Conservation (phyloP, 2,797 vertebrate species). For the Sebastiscus albofasciatus region DNA sequence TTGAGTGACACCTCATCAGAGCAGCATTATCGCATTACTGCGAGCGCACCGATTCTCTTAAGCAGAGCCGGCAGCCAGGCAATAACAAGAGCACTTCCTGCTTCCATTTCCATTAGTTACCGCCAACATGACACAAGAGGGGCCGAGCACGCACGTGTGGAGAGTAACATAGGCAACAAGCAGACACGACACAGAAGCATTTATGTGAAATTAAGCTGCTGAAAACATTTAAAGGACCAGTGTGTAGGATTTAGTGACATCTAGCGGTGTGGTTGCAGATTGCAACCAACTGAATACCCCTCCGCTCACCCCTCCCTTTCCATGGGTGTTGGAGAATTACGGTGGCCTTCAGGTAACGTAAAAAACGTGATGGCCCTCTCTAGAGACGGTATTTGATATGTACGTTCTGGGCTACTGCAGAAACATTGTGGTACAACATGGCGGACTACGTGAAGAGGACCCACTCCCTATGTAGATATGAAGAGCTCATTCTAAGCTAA, state of each 20-base stretch:
- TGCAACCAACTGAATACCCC: too few relatives aligned
- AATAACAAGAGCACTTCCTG: conserved; percentile 29
- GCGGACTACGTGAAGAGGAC: too few relatives aligned
- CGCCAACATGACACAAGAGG: conserved; percentile 15
- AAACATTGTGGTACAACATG: too few relatives aligned
- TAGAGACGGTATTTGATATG: too few relatives aligned
- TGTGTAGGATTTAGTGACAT: too few relatives aligned
- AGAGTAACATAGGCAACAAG: neutral
- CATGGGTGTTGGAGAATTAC: too few relatives aligned
- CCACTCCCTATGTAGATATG: too few relatives aligned
- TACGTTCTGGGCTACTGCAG: too few relatives aligned
- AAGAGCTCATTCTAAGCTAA: too few relatives aligned
- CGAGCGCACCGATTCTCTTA: conserved; percentile 36
- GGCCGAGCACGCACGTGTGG: neutral
- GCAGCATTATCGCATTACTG: conserved; percentile 47
- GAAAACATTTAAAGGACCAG: neutral
- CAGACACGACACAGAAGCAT: neutral
- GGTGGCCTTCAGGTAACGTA: too few relatives aligned
- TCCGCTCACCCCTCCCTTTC: accelerated
- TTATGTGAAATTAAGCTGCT: neutral
- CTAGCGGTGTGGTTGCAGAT: too few relatives aligned
- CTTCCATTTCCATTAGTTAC: conserved; percentile 35
- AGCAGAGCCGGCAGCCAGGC: conserved; percentile 40
- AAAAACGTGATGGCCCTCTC: too few relatives aligned
- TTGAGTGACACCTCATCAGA: conserved; percentile 62